phyloP scores from a whole-genome alignment of 1,140 invertebrate genomes.

The Pseudobourletiella spinata region DNA sequence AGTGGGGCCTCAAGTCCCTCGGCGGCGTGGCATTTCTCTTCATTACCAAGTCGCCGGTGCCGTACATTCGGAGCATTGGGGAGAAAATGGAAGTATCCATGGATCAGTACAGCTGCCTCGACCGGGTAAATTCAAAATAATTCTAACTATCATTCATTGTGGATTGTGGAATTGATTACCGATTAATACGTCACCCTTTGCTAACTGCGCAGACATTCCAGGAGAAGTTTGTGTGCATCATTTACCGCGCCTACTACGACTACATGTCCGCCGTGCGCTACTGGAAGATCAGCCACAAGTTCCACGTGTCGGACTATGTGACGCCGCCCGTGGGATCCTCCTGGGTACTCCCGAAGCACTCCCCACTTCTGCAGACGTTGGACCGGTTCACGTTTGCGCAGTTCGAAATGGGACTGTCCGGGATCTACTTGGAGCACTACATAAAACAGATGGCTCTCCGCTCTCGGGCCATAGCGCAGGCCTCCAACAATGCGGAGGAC shows the following conservation, averaged over 20 bases:
- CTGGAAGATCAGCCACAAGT: constrained; percentile 28
- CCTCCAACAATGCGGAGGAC: constrained; percentile 18
- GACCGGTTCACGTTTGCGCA: constrained; percentile 9
- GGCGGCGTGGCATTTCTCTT: constrained; percentile 29
- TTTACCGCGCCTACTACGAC: constrained; percentile 32
- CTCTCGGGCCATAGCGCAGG: constrained; percentile 10
- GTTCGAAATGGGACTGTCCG: constrained; percentile 31
- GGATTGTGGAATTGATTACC: no score
- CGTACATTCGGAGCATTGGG: constrained; percentile 25
- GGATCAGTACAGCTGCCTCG: constrained; percentile 30
- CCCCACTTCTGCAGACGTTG: constrained; percentile 18
- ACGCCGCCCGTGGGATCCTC: constrained; percentile 32
- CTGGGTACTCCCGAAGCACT: constrained; percentile 31
- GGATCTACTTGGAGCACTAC: constrained; percentile 25
- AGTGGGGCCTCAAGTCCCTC: constrained; percentile 29
- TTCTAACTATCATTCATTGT: no score
- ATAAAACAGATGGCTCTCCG: constrained; percentile 11
- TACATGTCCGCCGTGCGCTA: constrained; percentile 29
- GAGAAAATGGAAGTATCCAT: constrained; percentile 24
- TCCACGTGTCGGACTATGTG: constrained; percentile 30
- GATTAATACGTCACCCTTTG: no score
- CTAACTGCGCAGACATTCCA: constrained; percentile 14
- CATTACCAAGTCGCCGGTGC: constrained; percentile 28
- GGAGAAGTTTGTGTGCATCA: constrained; percentile 25
- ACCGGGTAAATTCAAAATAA: no score